Evolutionary conservation across 2,888 invertebrate species (phyloP), one percentile per base, ranked within the genome.

Genomic region (Chrysopilus asiliformis): DNA sequence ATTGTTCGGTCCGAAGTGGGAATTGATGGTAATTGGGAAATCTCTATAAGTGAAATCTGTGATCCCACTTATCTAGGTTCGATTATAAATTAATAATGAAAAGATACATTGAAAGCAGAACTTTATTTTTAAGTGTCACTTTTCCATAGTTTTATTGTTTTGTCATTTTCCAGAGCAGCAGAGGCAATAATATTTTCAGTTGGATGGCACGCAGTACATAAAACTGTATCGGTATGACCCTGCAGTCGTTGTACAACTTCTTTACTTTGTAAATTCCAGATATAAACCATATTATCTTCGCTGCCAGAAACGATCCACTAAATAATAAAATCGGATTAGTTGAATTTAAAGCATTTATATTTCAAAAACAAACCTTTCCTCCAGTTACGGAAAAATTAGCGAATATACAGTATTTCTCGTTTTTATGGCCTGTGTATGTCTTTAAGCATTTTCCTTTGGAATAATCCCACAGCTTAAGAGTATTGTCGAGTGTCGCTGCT

Each of bases 221-320:
- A 69, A 8, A 99, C 98, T 3, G 70, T 76, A 77, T 95, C 94
- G 46, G 93, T 90, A 60, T 98, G 97, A 1, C 97, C 97, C 51
- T 87, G 83, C 43, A 98, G 68, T 65, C 91, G 89, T 66, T 98
- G 98, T 40, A 99, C 98, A 41, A 99, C 86, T 69, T 99, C 97
- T 66, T 97, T 97, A 10, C 95, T 94, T 61, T 99, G 98, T 46
- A 98, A 72, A 70, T 99, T 98, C 98, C 98, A 98, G 53, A 98
- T 94, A 60, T 97, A 98, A 1, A 99, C 93, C 71, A 90, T 76
- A 60, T 94, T 89, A 65, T 98, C 98, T 67, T 98, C 98, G 4
- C 97, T 97, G n/a, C 98, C 98, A 26, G 94, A 95, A 31, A 99
- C 97, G 58, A 98, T 99, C 98, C 98, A 98, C 87, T 93, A 64